Percentiles rank a stretch among this genome's conserved stretches.
Evolutionary conservation across 2,888 invertebrate genomes (phyloP).

Genomic region (Strigamia crassipes): DNA sequence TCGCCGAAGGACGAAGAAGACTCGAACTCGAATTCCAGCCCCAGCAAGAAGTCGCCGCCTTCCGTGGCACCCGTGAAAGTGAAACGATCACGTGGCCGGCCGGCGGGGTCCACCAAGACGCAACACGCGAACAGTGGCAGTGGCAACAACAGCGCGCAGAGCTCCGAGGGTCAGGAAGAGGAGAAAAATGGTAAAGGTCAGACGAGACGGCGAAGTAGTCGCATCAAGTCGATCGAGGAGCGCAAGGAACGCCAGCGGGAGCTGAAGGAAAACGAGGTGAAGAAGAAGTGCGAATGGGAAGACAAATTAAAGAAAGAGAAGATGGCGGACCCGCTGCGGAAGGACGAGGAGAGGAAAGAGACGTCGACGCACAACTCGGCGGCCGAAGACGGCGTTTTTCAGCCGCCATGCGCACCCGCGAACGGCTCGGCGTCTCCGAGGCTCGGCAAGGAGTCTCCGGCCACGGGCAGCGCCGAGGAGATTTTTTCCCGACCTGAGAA

Average conservation of each 20-base stretch:
- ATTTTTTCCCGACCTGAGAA: slow-evolving; percentile 70
- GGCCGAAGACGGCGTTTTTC: background rate
- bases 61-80: background rate
- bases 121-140: background rate
- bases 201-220: slow-evolving; percentile 51
- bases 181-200: too few species aligned
- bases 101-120: background rate
- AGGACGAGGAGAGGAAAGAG: slow-evolving; percentile 7
- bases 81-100: background rate
- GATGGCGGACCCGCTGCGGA: slow-evolving; percentile 41
- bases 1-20: slow-evolving; percentile 2
- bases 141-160: background rate
- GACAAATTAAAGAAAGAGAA: background rate
- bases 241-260: slow-evolving; percentile 50
- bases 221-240: slow-evolving; percentile 51
- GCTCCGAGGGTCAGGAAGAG: background rate
- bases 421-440: background rate
- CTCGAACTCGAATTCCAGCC: background rate
- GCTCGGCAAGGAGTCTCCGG: background rate
- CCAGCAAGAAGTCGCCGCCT: background rate
- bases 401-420: background rate
- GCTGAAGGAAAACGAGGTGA: slow-evolving; percentile 46
- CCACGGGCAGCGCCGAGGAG: background rate
- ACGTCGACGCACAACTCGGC: background rate
- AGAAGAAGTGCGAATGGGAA: slow-evolving; percentile 10